phyloP scores from a whole-genome alignment of 2,113 vertebrate species.

The Alectura lathami region DNA sequence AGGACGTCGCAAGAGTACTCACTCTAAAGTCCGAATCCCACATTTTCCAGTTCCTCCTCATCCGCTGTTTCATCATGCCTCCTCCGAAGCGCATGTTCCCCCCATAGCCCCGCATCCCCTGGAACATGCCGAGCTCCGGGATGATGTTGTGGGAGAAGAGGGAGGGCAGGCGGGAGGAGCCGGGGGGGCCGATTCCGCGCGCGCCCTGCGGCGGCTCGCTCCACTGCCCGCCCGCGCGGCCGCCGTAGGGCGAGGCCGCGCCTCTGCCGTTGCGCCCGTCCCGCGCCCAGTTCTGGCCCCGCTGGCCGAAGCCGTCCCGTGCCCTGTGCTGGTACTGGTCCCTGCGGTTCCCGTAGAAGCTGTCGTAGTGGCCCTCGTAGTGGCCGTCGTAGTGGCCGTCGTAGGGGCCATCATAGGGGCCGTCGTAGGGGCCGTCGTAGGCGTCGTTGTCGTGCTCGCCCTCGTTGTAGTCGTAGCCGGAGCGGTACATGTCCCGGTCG shows the following conservation, averaged over 20 bases:
- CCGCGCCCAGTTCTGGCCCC: constrained; percentile 80
- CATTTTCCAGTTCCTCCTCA: constrained; percentile 83
- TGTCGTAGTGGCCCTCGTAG: constrained; percentile 81
- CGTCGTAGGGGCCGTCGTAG: constrained; percentile 83
- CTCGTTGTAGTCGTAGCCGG: constrained; percentile 87
- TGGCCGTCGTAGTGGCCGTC: constrained; percentile 77
- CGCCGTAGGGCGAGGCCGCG: constrained; percentile 63
- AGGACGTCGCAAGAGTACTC: constrained; percentile 57
- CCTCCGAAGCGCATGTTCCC: constrained; percentile 86
- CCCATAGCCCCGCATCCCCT: constrained; percentile 85
- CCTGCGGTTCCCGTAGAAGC: constrained; percentile 82
- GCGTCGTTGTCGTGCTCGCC: constrained; percentile 79
- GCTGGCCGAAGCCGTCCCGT: constrained; percentile 82
- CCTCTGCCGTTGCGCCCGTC: constrained; percentile 68
- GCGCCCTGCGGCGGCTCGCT: constrained; percentile 78
- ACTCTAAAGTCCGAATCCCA: constrained; percentile 81
- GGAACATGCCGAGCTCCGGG: constrained; percentile 79
- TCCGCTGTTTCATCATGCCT: constrained; percentile 83
- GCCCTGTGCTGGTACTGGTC: constrained; percentile 81
- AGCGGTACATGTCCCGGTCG: constrained; percentile 89
- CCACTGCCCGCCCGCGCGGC: constrained; percentile 80
- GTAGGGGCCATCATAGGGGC: constrained; percentile 83
- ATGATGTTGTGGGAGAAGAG: constrained; percentile 92
- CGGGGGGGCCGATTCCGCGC: constrained; percentile 78
- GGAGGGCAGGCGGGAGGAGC: constrained; percentile 88